These are phyloP conservation scores for Gonocerus acuteangulatus DNA, from an alignment of 2,888 invertebrate species.

Conservation along the genomic window DNA sequence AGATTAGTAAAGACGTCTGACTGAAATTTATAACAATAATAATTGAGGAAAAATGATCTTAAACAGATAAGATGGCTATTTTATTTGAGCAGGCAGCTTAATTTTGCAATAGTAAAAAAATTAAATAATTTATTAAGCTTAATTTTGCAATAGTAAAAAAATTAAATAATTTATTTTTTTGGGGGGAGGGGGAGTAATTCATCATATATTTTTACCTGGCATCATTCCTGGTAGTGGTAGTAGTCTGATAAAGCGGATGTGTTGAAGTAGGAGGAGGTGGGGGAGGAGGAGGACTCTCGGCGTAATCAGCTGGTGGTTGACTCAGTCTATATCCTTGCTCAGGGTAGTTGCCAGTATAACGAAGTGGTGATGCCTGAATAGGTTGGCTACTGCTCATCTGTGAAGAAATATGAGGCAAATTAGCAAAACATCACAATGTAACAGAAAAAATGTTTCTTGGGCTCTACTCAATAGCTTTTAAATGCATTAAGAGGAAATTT, in stretches of 20 bases:
- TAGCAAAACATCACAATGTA: neutral
- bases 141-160: no score
- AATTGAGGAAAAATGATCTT: no score
- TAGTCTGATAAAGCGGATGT: constrained; percentile 56
- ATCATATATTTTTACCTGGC: constrained; percentile 5
- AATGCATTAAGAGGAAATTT: neutral
- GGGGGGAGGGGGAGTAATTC: no score
- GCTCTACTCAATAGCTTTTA: neutral
- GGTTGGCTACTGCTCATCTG: constrained; percentile 13
- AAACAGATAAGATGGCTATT: no score
- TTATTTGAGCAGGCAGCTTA: no score
- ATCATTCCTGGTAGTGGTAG: constrained; percentile 3
- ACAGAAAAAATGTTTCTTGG: neutral
- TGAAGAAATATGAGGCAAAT: neutral
- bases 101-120: no score
- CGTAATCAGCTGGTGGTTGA: constrained; percentile 31
- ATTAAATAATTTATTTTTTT: no score
- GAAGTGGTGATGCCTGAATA: constrained; percentile 31
- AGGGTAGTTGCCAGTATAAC: constrained; percentile 41
- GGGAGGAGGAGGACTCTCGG: constrained; percentile 49
- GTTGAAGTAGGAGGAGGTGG: constrained; percentile 63
- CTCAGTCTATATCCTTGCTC: constrained; percentile 36
- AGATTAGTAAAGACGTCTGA: no score
- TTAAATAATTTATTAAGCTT: no score
- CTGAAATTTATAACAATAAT: no score